Conservation (phyloP, 1,140 invertebrate genomes). For the Acyrthosiphon pisum region DNA sequence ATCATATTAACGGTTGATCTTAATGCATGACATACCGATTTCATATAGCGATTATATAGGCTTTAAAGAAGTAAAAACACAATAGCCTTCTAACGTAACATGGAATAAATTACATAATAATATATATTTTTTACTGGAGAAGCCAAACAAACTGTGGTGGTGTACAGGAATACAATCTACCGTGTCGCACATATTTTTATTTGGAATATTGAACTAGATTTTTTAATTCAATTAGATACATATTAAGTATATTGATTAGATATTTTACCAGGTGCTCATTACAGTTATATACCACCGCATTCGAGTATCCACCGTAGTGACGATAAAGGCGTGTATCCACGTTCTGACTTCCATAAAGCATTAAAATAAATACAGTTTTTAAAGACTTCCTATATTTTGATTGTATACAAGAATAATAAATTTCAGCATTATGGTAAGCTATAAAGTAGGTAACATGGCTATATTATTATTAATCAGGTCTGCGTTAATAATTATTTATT, state of each 20-base stretch:
- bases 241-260: not conserved
- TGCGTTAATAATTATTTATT: not conserved
- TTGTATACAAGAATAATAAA: not conserved
- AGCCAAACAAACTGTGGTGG: not conserved
- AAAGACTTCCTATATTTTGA: not conserved
- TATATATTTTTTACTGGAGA: slow-evolving; percentile 24
- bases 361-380: not conserved
- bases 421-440: not conserved
- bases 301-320: not conserved
- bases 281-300: not conserved
- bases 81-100: not conserved
- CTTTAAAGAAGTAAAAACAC: not conserved
- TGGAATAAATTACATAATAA: slow-evolving; percentile 35
- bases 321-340: not conserved
- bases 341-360: not conserved
- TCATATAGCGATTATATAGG: not conserved
- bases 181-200: not conserved
- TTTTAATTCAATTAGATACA: slow-evolving; percentile 23
- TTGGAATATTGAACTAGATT: slow-evolving; percentile 3
- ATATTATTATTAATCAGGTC: not conserved
- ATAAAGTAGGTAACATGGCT: not conserved
- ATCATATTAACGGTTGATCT: not conserved
- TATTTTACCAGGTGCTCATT: not conserved
- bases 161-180: slow-evolving; percentile 27
- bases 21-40: slow-evolving; percentile 8